These are phyloP conservation scores for Crioceris asparagi DNA, from an alignment of 2,888 invertebrate species.

Conservation along the genomic window DNA sequence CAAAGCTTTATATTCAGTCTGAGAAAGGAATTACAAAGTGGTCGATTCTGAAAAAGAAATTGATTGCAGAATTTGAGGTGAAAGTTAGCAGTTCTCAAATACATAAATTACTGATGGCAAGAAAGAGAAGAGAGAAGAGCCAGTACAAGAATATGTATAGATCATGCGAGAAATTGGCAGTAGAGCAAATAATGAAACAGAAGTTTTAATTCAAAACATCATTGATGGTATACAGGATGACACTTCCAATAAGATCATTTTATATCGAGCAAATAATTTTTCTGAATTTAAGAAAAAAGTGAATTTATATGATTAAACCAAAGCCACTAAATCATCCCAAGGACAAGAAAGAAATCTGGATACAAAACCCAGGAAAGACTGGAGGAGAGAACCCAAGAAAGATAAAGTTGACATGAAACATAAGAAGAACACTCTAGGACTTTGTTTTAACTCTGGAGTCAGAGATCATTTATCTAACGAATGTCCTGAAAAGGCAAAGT, in stretches of 20 bases:
- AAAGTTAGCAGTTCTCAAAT: slow-evolving; percentile 18
- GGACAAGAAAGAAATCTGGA: neutral
- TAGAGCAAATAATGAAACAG: too few species aligned
- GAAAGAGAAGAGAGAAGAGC: slow-evolving; percentile 28
- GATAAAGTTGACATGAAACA: neutral
- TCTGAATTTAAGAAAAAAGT: neutral
- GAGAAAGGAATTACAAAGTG: slow-evolving; percentile 15
- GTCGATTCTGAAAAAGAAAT: slow-evolving; percentile 15
- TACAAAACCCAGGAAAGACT: neutral
- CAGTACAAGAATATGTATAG: slow-evolving; percentile 30
- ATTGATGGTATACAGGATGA: neutral
- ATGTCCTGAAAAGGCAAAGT: neutral
- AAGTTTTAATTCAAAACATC: too few species aligned
- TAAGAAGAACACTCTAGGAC: neutral
- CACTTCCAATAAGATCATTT: neutral
- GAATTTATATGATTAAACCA: neutral
- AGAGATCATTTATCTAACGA: slow-evolving; percentile 4
- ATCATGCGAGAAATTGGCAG: slow-evolving; percentile 32
- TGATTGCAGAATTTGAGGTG: slow-evolving; percentile 20
- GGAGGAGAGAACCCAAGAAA: neutral
- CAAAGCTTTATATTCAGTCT: neutral
- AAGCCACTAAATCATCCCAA: neutral
- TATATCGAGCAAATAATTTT: neutral
- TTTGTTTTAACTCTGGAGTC: slow-evolving; percentile 1
- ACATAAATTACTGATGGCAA: slow-evolving; percentile 16